Percentiles rank a stretch among this genome's conserved stretches.
phyloP scores from a whole-genome alignment of 2,888 invertebrate species.

The Onthophagus sagittarius region DNA sequence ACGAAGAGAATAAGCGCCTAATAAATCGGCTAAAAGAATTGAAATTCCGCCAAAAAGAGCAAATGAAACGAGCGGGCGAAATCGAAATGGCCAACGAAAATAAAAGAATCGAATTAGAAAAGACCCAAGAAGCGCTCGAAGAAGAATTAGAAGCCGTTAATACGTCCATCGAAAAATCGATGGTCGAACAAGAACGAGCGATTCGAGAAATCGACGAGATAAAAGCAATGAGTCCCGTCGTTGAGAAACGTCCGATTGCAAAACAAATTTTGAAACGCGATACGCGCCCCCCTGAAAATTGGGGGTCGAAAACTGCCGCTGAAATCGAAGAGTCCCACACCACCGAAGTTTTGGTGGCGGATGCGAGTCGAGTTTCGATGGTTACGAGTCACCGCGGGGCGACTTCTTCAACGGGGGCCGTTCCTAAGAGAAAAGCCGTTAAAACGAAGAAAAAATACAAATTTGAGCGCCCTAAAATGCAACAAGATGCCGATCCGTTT shows the following conservation, averaged over 20 bases:
- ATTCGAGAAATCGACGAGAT: slow-evolving; percentile 30
- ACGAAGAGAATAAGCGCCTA: slow-evolving; percentile 41
- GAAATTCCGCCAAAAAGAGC: slow-evolving; percentile 37
- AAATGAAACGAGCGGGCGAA: slow-evolving; percentile 32
- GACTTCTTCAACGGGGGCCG: slow-evolving; percentile 5
- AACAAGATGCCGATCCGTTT: slow-evolving; percentile 23
- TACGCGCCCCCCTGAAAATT: slow-evolving; percentile 20
- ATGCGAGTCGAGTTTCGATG: slow-evolving; percentile 28
- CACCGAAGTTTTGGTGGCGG: slow-evolving; percentile 30
- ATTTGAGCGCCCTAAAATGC: slow-evolving; percentile 13
- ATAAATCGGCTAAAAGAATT: slow-evolving; percentile 38
- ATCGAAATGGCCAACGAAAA: slow-evolving; percentile 36
- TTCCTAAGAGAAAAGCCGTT: slow-evolving; percentile 9
- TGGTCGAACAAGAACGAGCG: slow-evolving; percentile 38
- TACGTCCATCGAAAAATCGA: slow-evolving; percentile 38
- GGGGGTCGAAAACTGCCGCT: slow-evolving; percentile 30
- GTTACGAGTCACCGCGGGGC: slow-evolving; percentile 10
- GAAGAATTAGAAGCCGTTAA: slow-evolving; percentile 41
- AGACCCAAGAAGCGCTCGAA: slow-evolving; percentile 38
- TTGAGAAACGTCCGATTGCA: background rate
- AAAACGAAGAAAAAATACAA: slow-evolving; percentile 4
- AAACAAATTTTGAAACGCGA: background rate
- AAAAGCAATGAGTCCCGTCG: background rate
- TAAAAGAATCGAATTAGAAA: slow-evolving; percentile 36
- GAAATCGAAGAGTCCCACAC: slow-evolving; percentile 26